These are phyloP conservation scores for Pheosia gnoma DNA, from an alignment of 2,888 invertebrate genomes.

Conservation along the genomic window DNA sequence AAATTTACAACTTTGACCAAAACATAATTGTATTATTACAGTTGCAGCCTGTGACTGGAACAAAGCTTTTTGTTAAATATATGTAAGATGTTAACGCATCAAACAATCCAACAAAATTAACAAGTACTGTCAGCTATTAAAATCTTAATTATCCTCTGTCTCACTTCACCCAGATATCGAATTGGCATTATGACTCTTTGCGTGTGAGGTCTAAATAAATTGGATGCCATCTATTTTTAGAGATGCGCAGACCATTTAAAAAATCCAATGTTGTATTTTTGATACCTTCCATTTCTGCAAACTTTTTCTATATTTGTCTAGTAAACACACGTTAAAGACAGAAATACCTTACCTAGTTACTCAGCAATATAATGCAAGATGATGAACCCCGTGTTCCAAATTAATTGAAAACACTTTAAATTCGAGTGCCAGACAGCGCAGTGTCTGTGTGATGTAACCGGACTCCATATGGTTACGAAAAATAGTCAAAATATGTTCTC, in stretches of 20 bases:
- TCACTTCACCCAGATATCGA: neutral
- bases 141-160: neutral
- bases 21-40: no score
- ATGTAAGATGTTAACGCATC: no score
- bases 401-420: no score
- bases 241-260: constrained; percentile 2
- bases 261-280: constrained; percentile 1
- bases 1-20: no score
- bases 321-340: no score
- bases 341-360: no score
- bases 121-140: neutral
- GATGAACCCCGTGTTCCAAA: no score
- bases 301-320: neutral
- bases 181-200: neutral
- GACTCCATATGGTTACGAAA: neutral
- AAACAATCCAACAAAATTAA: no score
- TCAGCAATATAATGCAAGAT: no score
- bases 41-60: no score
- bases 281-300: neutral
- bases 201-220: neutral
- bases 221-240: constrained; percentile 6
- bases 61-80: no score
- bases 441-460: neutral
- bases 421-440: neutral
- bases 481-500: constrained; percentile 2